Conservation (phyloP, 2,888 invertebrate species). For the Philonicus albiceps region DNA sequence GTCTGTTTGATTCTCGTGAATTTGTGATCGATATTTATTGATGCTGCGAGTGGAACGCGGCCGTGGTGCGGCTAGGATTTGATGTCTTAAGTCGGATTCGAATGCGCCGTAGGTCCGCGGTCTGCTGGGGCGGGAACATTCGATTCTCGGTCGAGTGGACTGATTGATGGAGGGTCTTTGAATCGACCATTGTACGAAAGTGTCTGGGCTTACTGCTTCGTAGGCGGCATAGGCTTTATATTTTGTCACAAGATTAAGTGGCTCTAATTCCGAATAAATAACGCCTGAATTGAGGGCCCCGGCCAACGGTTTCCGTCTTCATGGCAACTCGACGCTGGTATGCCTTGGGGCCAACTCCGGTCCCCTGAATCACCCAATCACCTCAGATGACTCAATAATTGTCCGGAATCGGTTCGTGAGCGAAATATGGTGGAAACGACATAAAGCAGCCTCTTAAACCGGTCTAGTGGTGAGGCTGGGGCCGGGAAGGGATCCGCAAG, state of each 20-base stretch:
- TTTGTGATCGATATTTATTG: constrained; percentile 48
- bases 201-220: constrained; percentile 12
- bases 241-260: constrained; percentile 31
- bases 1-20: constrained; percentile 49
- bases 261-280: constrained; percentile 34
- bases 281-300: constrained; percentile 1
- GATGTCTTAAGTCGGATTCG: constrained; percentile 25
- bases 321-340: neutral
- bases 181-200: constrained; percentile 11
- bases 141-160: neutral
- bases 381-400: constrained; percentile 23
- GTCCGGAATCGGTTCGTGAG: constrained; percentile 5
- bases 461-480: neutral
- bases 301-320: neutral
- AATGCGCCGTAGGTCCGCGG: neutral
- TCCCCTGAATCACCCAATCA: constrained; percentile 18
- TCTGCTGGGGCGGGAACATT: constrained; percentile 24
- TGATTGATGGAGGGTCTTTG: constrained; percentile 29
- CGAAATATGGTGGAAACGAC: neutral
- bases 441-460: neutral
- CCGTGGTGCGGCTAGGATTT: neutral
- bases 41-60: constrained; percentile 26
- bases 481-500: neutral
- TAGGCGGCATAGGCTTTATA: constrained; percentile 17
- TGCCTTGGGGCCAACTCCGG: neutral